These are phyloP conservation scores for Aleiodes alternator DNA, from an alignment of 2,888 invertebrate genomes.

Conservation along the genomic window DNA sequence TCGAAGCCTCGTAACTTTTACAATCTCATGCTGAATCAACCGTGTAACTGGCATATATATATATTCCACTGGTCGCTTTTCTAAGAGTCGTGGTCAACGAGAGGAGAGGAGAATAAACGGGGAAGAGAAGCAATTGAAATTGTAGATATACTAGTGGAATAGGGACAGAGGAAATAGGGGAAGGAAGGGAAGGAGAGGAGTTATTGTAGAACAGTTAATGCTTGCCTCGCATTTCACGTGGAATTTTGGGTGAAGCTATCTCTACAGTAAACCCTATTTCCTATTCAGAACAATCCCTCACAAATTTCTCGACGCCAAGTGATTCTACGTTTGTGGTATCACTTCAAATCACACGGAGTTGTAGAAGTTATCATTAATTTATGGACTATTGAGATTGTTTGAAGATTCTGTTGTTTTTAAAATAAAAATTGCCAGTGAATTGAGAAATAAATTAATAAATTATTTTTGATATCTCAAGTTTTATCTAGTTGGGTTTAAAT, in stretches of 20 bases:
- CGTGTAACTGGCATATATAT: constrained; percentile 45
- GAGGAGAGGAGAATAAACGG: background rate
- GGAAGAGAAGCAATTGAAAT: background rate
- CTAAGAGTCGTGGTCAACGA: background rate
- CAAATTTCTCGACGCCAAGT: too few species aligned
- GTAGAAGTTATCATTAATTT: too few species aligned
- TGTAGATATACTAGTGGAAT: background rate
- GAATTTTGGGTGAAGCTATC: constrained; percentile 9
- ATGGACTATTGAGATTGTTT: too few species aligned
- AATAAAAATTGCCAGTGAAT: too few species aligned
- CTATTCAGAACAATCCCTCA: too few species aligned
- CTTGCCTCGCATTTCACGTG: constrained; percentile 49
- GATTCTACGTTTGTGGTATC: too few species aligned
- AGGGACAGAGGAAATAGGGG: background rate
- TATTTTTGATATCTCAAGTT: too few species aligned
- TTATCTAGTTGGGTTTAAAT: too few species aligned
- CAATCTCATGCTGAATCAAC: constrained; percentile 53
- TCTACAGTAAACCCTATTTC: too few species aligned
- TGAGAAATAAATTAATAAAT: too few species aligned
- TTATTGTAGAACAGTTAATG: constrained; percentile 42
- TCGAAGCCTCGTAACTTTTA: constrained; percentile 47
- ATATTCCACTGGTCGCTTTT: constrained; percentile 21
- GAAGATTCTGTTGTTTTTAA: too few species aligned
- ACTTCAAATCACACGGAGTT: too few species aligned
- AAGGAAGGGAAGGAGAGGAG: background rate